phyloP scores from a whole-genome alignment of 2,888 invertebrate genomes.

The Rhabditoides inermis region DNA sequence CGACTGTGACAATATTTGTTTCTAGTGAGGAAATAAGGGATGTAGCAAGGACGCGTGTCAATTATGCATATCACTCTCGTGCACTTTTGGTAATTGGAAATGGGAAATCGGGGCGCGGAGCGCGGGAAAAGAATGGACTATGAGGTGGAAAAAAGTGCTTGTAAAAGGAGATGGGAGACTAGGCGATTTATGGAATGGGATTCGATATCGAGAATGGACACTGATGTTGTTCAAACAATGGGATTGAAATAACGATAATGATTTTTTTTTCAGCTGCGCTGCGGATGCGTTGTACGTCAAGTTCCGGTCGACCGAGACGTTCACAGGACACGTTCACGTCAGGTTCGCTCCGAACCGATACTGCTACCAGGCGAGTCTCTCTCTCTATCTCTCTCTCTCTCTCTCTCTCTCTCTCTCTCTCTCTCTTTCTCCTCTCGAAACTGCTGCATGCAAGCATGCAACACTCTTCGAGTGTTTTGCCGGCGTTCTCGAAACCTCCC shows the following conservation, averaged over 20 bases:
- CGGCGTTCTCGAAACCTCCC: no score
- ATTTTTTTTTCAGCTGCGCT: constrained; percentile 35
- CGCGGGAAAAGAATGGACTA: constrained; percentile 9
- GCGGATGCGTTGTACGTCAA: constrained; percentile 47
- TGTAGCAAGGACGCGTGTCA: no score
- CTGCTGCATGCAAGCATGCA: no score
- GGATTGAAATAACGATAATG: background rate
- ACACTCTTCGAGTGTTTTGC: no score
- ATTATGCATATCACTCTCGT: no score
- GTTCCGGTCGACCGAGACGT: constrained; percentile 36
- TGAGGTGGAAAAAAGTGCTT: constrained; percentile 16
- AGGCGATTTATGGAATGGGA: constrained; percentile 11
- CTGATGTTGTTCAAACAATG: background rate
- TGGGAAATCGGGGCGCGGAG: constrained; percentile 11
- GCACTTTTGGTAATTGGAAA: constrained; percentile 15
- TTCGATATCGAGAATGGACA: constrained; percentile 16
- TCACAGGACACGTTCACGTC: constrained; percentile 38
- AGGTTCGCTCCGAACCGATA: constrained; percentile 35
- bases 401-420: no score
- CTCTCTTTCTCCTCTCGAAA: no score
- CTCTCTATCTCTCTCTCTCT: no score
- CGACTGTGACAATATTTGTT: no score
- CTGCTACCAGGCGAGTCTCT: constrained; percentile 37
- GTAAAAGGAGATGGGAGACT: background rate
- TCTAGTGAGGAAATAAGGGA: no score